Evolutionary conservation across 1,140 invertebrate species (phyloP).

Genomic region (Neodiprion fabricii): DNA sequence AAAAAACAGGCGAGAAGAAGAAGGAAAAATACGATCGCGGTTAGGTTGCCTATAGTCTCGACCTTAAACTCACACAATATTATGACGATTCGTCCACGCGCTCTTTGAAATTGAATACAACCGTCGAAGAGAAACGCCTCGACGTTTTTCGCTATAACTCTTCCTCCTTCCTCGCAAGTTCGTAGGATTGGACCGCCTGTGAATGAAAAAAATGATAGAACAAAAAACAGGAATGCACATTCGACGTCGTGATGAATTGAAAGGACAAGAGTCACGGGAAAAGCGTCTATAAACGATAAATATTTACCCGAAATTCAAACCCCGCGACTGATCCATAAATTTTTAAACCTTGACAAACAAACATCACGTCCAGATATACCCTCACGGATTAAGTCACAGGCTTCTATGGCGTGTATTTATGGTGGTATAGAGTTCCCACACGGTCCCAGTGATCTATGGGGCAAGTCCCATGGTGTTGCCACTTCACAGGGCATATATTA

Average conservation of each 20-base stretch:
- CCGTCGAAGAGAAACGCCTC: no score
- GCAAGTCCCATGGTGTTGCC: background rate
- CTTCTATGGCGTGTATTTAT: constrained; percentile 33
- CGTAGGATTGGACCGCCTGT: background rate
- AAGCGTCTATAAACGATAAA: background rate
- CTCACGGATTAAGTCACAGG: constrained; percentile 45
- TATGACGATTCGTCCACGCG: no score
- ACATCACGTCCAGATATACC: constrained; percentile 28
- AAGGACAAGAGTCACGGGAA: background rate
- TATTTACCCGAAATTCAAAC: constrained; percentile 5
- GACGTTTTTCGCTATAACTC: background rate
- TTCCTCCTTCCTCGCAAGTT: background rate
- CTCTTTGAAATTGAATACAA: no score
- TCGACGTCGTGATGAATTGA: background rate
- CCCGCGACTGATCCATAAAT: background rate
- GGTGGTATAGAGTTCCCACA: constrained; percentile 20
- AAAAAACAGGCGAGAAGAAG: no score
- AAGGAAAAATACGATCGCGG: background rate
- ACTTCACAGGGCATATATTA: background rate
- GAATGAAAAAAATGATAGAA: background rate
- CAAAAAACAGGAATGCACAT: background rate
- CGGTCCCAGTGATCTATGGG: constrained; percentile 9
- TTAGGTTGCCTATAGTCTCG: background rate
- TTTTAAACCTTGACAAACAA: constrained; percentile 11
- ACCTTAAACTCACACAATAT: background rate